These are phyloP conservation scores for Anser cygnoides DNA, from an alignment of 2,113 vertebrate genomes.

Conservation along the genomic window DNA sequence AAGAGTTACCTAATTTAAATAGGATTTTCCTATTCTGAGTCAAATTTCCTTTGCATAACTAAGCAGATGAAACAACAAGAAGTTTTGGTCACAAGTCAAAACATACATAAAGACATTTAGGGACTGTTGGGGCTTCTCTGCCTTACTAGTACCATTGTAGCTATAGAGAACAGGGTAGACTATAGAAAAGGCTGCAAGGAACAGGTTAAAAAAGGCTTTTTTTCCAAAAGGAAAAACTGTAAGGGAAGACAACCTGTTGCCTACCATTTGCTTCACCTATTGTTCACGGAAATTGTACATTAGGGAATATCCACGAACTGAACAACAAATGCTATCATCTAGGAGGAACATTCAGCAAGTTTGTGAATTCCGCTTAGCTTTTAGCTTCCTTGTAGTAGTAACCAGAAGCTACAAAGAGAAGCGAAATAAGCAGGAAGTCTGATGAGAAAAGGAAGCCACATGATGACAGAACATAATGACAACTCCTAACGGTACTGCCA, in stretches of 20 bases:
- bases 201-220: background rate
- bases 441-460: constrained; percentile 49
- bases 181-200: background rate
- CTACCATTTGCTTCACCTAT: constrained; percentile 12
- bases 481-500: background rate
- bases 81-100: background rate
- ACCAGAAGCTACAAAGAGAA: constrained; percentile 28
- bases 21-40: background rate
- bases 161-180: background rate
- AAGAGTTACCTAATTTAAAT: background rate
- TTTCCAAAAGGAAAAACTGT: background rate
- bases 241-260: background rate
- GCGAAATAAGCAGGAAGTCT: constrained; percentile 55
- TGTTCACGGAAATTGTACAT: constrained; percentile 43
- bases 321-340: background rate
- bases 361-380: background rate
- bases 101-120: background rate
- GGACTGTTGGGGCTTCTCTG: background rate
- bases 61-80: background rate
- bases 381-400: constrained; percentile 16
- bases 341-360: constrained; percentile 5
- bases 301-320: background rate
- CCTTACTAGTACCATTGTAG: background rate
- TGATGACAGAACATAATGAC: constrained; percentile 23
- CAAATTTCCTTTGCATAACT: background rate